Evolutionary conservation across 2,797 vertebrate genomes (phyloP).

Genomic region (Parambassis ranga): DNA sequence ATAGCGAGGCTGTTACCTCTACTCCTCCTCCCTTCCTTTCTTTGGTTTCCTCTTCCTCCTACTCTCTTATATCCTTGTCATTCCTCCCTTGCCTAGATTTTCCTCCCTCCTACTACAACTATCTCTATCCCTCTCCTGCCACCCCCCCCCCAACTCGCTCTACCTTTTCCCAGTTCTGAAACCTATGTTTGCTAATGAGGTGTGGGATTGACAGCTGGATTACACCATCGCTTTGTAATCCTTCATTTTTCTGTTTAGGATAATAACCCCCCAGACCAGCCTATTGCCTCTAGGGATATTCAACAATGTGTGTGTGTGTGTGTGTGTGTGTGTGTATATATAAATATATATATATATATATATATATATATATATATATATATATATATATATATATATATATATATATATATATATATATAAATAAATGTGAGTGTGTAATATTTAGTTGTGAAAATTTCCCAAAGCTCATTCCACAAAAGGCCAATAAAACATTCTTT

Average conservation of each 20-base stretch:
- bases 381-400: too few species aligned
- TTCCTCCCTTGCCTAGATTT: slow-evolving; percentile 19
- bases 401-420: too few species aligned
- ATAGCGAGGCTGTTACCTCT: slow-evolving; percentile 47
- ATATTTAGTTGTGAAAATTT: slow-evolving; percentile 34
- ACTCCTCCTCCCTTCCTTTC: slow-evolving; percentile 20
- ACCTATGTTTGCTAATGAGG: slow-evolving; percentile 74
- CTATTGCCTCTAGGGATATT: slow-evolving; percentile 12
- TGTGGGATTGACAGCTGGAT: slow-evolving; percentile 72
- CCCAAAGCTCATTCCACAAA: slow-evolving; percentile 16
- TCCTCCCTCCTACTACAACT: slow-evolving; percentile 13
- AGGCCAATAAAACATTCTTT: slow-evolving; percentile 47
- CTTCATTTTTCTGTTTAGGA: slow-evolving; percentile 78
- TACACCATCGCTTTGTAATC: slow-evolving; percentile 69
- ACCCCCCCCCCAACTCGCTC: not conserved
- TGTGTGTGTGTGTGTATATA: not conserved
- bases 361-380: too few species aligned
- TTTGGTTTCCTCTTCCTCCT: slow-evolving; percentile 51
- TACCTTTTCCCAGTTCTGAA: slow-evolving; percentile 20
- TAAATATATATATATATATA: too few species aligned
- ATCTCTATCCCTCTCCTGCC: slow-evolving; percentile 12
- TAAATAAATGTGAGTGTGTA: slow-evolving; percentile 1
- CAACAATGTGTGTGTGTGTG: slow-evolving; percentile 1
- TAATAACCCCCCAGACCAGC: slow-evolving; percentile 56
- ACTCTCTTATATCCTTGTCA: slow-evolving; percentile 34